Base-by-base conservation (phyloP, 2,113 vertebrate genomes). In the Datnioides undecimradiatus region DNA sequence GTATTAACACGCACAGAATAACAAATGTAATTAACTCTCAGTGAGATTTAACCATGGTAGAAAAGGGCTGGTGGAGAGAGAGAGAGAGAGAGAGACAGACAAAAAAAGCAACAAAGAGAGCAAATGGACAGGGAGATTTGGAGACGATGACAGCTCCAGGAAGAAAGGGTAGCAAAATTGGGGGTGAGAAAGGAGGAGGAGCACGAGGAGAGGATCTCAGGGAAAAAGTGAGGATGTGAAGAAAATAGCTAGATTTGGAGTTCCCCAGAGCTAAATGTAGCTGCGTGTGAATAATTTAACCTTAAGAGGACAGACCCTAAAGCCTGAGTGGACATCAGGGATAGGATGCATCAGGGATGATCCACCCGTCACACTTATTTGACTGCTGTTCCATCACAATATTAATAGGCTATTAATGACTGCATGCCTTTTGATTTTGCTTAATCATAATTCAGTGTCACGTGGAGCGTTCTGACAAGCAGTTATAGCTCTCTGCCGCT, bases 21-120 rank as follows among this genome's bases (percentile, higher is more conserved):
- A 91, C 77, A 82, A 74, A 89, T 85, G 75, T 73, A 89, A 90
- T 90, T 89, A 90, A 84, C 74, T 69, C 70, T 81, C 57, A 36
- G 78, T 10, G 21, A 83, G 90, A 77, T 79, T 86, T 80, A 79
- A 67, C 45, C 62, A 63, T 2, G 19, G 57, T 55, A 69, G 73
- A 48, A 86, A 86, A 86, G 48, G 69, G 83, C 57, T 62, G 41
- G 40, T n/a, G 64, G 59, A 77, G 65, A 54, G 33, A 69, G 34
- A n/a, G 34, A 8, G 6, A 70, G 62, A 21, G 7, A 66, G 36
- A 3, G 38, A 1, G 10, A 36, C 38, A 55, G 41, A 40, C 55
- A 43, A 36, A 64, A 7, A 52, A 2, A 51, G 25, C 21, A 48
- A 40, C 13, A 11, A 29, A 72, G 21, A 16, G 29, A 73, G 51